These are phyloP conservation scores for Stenurella melanura DNA, from an alignment of 2,888 invertebrate genomes.

Conservation along the genomic window DNA sequence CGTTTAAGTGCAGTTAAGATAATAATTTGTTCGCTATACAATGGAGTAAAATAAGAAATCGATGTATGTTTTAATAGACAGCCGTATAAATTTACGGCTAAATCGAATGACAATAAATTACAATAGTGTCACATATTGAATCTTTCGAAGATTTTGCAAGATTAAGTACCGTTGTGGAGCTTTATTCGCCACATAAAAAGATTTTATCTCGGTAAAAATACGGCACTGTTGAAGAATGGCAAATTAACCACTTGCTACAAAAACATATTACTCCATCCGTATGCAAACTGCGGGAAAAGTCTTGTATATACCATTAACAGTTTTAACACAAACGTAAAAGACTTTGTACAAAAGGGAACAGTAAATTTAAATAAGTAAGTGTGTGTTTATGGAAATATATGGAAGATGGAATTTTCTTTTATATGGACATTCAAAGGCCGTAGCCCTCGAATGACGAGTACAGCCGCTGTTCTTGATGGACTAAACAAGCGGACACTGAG, in stretches of 20 bases:
- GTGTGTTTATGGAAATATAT: neutral
- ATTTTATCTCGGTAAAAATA: slow-evolving; percentile 34
- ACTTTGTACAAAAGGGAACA: neutral
- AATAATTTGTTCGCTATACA: slow-evolving; percentile 37
- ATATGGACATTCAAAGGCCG: too few species aligned
- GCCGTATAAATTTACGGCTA: slow-evolving; percentile 44
- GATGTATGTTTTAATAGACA: slow-evolving; percentile 45
- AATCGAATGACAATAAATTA: slow-evolving; percentile 45
- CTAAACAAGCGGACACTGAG: too few species aligned
- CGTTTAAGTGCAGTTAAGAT: slow-evolving; percentile 29
- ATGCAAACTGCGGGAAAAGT: neutral
- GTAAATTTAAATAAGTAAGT: neutral
- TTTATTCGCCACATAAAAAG: slow-evolving; percentile 24
- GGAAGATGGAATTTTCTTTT: too few species aligned
- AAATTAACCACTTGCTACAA: slow-evolving; percentile 19
- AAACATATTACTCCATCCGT: neutral
- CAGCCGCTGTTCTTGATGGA: too few species aligned
- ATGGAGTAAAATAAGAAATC: slow-evolving; percentile 45
- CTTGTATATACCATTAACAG: neutral
- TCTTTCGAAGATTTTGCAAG: slow-evolving; percentile 47
- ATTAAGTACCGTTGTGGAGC: slow-evolving; percentile 44
- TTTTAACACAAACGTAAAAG: neutral
- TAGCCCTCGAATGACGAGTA: too few species aligned
- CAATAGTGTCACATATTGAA: slow-evolving; percentile 47
- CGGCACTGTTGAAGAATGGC: slow-evolving; percentile 24